Conservation (phyloP, 2,888 invertebrate genomes). For the Pseudanteris insignis region DNA sequence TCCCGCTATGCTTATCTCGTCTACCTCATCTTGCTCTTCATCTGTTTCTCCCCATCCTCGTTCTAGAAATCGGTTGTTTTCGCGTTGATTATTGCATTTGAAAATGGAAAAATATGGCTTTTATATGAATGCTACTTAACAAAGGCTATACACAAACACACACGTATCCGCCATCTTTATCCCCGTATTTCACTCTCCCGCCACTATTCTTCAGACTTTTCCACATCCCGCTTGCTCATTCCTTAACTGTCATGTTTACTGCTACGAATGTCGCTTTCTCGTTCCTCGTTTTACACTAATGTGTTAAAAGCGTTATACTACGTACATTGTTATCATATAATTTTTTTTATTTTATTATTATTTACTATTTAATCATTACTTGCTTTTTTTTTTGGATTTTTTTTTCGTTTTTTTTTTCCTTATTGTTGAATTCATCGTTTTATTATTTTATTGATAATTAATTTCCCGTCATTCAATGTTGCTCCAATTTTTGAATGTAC, state of each 20-base stretch:
- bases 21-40: no score
- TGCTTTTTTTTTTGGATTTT: background rate
- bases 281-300: conserved; percentile 58
- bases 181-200: conserved; percentile 10
- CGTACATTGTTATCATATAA: conserved; percentile 56
- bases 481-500: no score
- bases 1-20: no score
- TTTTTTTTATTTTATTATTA: conserved; percentile 32
- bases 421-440: no score
- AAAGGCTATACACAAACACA: conserved; percentile 64
- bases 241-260: conserved; percentile 21
- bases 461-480: no score
- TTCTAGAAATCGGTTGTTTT: conserved; percentile 35
- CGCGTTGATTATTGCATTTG: conserved; percentile 63
- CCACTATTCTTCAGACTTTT: background rate
- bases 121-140: conserved; percentile 65
- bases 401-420: background rate
- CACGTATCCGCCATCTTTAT: conserved; percentile 46
- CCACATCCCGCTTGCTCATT: no score
- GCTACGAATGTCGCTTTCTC: conserved; percentile 17
- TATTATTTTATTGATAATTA: no score
- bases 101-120: conserved; percentile 66
- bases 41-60: conserved; percentile 22
- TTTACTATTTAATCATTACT: conserved; percentile 5
- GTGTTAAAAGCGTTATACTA: conserved; percentile 61